phyloP scores from a whole-genome alignment of 2,113 vertebrate species.

The Phaetusa simplex region DNA sequence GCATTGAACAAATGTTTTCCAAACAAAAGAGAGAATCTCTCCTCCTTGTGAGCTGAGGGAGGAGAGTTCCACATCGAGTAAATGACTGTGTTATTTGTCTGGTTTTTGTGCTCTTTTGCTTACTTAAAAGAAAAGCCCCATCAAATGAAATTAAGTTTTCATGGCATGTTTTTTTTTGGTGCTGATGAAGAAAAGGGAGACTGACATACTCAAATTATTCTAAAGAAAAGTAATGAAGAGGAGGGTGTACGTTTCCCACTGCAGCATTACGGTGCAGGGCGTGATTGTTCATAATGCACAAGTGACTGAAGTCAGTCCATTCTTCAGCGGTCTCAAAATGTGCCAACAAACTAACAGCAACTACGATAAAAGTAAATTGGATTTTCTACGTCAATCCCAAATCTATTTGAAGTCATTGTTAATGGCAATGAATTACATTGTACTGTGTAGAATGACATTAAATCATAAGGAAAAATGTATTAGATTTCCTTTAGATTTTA shows the following conservation, averaged over 20 bases:
- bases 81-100: background rate
- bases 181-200: background rate
- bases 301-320: background rate
- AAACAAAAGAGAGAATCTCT: background rate
- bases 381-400: background rate
- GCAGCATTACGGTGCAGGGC: background rate
- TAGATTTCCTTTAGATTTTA: background rate
- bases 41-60: background rate
- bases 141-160: background rate
- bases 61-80: background rate
- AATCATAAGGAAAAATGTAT: constrained; percentile 2
- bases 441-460: background rate
- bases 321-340: background rate
- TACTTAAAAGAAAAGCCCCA: background rate
- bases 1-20: background rate
- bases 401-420: constrained; percentile 28
- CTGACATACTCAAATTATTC: background rate
- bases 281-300: accelerated
- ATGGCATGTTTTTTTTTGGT: background rate
- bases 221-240: background rate
- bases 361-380: background rate
- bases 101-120: background rate
- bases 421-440: constrained; percentile 35
- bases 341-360: background rate
- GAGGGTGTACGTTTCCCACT: background rate